Percentiles rank a stretch among this genome's conserved stretches.
Evolutionary conservation across 1,140 invertebrate genomes (phyloP).

Genomic region (Drosophila albomicans): DNA sequence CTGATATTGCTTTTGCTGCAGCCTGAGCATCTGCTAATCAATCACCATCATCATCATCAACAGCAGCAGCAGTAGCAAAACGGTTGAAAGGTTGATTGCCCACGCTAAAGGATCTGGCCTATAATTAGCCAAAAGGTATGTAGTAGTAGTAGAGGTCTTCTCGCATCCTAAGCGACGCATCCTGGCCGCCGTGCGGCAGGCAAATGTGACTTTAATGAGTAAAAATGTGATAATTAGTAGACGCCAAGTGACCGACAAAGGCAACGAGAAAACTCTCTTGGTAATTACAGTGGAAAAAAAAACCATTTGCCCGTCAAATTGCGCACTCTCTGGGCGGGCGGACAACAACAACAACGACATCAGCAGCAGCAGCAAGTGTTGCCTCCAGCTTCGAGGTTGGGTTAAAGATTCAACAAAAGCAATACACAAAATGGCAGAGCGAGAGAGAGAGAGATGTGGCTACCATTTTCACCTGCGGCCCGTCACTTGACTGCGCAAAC

Average conservation of each 20-base stretch:
- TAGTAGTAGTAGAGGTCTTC: conserved; percentile 35
- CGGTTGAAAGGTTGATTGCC: conserved; percentile 77
- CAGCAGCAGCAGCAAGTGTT: conserved; percentile 60
- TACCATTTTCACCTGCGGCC: conserved; percentile 52
- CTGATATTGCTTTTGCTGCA: conserved; percentile 1
- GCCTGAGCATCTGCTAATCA: conserved; percentile 35
- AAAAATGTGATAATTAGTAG: conserved; percentile 82
- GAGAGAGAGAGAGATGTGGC: neutral
- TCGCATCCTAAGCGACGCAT: conserved; percentile 13
- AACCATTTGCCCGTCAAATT: conserved; percentile 61
- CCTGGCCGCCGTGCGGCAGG: conserved; percentile 30
- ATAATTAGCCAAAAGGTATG: conserved; percentile 45
- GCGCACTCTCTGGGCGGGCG: conserved; percentile 42
- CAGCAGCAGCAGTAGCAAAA: conserved; percentile 35
- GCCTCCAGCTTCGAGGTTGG: conserved; percentile 34
- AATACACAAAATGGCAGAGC: conserved; percentile 22
- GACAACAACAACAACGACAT: conserved; percentile 1
- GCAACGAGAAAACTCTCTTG: conserved; percentile 37
- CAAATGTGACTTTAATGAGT: conserved; percentile 83
- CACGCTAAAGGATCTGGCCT: conserved; percentile 27
- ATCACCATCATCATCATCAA: conserved; percentile 44
- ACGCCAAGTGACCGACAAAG: conserved; percentile 73
- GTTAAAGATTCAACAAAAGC: conserved; percentile 50
- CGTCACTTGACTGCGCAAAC: conserved; percentile 44
- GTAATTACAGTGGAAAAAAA: conserved; percentile 67